These are phyloP conservation scores for Abramis brama DNA, from an alignment of 2,113 vertebrate genomes.

Conservation along the genomic window DNA sequence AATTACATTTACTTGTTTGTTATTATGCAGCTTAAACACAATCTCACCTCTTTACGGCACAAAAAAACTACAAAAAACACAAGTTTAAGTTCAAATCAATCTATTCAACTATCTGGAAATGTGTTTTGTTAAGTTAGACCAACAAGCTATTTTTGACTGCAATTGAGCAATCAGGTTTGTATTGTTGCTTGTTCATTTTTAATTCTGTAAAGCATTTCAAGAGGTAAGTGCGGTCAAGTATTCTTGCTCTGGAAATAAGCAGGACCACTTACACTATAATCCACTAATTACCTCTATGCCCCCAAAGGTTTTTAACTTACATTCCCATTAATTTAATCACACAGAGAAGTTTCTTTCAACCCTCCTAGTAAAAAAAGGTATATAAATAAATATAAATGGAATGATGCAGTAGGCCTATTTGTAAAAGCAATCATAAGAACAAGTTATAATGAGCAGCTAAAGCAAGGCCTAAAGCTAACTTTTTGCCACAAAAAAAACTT, in stretches of 20 bases:
- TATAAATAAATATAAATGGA: background rate
- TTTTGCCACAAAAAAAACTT: too few species aligned
- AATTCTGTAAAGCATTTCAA: conserved; percentile 4
- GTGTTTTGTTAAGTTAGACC: too few species aligned
- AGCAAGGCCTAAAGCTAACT: background rate
- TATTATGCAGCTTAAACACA: too few species aligned
- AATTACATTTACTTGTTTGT: too few species aligned
- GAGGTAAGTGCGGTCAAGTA: background rate
- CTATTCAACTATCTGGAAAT: too few species aligned
- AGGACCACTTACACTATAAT: conserved; percentile 8
- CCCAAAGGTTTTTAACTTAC: conserved; percentile 1
- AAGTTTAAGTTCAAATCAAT: too few species aligned
- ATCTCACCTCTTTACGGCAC: too few species aligned
- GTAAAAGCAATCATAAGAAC: background rate
- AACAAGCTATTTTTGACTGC: too few species aligned
- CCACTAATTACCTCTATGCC: background rate
- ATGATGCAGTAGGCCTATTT: background rate
- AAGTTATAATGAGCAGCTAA: background rate
- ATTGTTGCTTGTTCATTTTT: conserved; percentile 14
- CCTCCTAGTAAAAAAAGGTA: background rate
- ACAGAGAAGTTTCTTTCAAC: background rate
- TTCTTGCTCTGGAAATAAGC: conserved; percentile 20
- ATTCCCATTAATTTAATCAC: conserved; percentile 1
- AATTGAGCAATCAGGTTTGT: conserved; percentile 19
- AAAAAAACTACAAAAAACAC: too few species aligned